phyloP scores from a whole-genome alignment of 2,113 vertebrate species.

The Fulica atra region DNA sequence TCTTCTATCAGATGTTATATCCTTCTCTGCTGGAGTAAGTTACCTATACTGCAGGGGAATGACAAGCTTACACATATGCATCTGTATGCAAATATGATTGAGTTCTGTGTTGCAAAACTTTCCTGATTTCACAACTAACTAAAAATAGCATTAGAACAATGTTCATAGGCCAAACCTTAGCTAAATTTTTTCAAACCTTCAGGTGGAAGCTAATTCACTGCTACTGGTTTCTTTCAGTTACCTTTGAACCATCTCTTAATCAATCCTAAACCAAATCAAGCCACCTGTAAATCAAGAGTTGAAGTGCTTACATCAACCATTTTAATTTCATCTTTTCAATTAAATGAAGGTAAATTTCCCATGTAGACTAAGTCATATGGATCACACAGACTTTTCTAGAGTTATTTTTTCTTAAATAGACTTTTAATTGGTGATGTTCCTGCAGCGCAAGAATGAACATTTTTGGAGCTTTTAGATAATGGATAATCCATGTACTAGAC shows the following conservation, averaged over 20 bases:
- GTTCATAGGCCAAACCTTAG: neutral
- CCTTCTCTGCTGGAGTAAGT: neutral
- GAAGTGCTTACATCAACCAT: neutral
- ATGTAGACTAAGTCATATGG: neutral
- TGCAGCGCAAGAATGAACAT: neutral
- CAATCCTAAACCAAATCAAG: neutral
- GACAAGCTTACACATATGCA: neutral
- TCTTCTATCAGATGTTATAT: neutral
- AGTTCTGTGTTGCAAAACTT: neutral
- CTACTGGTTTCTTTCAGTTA: neutral
- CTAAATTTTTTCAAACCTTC: neutral
- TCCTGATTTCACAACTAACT: neutral
- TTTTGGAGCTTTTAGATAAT: neutral
- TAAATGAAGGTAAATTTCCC: neutral
- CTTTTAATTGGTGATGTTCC: neutral
- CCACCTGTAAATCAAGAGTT: neutral
- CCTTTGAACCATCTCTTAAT: neutral
- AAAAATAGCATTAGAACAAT: neutral
- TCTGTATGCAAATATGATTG: neutral
- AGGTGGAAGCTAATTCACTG: neutral
- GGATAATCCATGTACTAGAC: neutral
- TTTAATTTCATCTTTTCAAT: neutral
- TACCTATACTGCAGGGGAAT: neutral
- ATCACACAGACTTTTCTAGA: neutral
- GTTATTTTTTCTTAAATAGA: neutral